Evolutionary conservation across 2,113 vertebrate genomes (phyloP), one percentile per base, ranked within the genome.

Genomic region (Morone chrysops): DNA sequence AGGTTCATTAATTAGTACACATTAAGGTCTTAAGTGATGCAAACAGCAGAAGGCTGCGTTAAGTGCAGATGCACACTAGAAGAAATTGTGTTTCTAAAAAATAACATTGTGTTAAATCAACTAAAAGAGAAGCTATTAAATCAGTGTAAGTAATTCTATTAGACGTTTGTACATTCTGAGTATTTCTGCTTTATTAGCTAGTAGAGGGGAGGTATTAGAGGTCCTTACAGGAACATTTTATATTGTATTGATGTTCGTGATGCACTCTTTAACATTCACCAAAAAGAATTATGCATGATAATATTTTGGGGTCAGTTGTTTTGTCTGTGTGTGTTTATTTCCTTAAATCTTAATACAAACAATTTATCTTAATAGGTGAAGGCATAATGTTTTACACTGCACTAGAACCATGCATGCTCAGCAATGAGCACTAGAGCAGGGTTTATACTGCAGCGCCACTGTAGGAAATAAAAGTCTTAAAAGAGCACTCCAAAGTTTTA

Each of bases 1-100:
- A 70, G 77, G 50, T 40, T 81, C 56, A 56, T 75, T 89, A 88
- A 89, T 91, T 83, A 84, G 51, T 59, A 41, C 75, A 78, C 60
- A 78, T 82, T 78, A 76, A 59, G 41, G 61, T 82, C 81, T 86
- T 14, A 20, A 71, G 63, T 14, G 36, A 85, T 20, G 38, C 48
- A 84, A 17, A 51, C 62, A 71, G 71, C 54, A 43, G 45, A 41
- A 75, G 31, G 66, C 51, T 77, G 54, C 73, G 53, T 53, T 70
- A 69, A 77, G 73, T 78, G 57, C 66, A 81, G 68, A 62, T 13
- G 2, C 48, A 67, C 51, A 72, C 20, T 57, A 41, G 17, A 75
- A 47, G 45, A 85, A 82, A 74, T 67, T 0, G 41, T 40, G 47
- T 54, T 61, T 43, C 6, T 9, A 70, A 61, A 82, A 63, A 48